These are phyloP conservation scores for Phalacrocorax carbo DNA, from an alignment of 2,113 vertebrate species.

Conservation along the genomic window DNA sequence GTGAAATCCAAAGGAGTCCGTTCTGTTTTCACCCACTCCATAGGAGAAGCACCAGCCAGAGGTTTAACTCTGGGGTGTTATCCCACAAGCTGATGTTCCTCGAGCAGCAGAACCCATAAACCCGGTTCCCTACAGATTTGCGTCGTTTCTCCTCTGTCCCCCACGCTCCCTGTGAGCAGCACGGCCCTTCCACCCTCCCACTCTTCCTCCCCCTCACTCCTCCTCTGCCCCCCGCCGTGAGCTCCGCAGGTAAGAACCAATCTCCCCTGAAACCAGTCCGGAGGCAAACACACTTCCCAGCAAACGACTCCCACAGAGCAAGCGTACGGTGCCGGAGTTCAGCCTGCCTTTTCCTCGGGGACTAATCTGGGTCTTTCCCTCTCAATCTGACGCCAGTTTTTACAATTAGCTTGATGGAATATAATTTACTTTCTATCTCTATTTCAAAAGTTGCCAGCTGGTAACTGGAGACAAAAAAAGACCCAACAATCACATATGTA, in stretches of 20 bases:
- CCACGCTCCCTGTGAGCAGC: not conserved
- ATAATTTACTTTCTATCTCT: not conserved
- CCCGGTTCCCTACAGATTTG: not conserved
- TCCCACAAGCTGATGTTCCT: not conserved
- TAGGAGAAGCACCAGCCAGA: not conserved
- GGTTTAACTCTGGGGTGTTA: not conserved
- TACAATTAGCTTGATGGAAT: not conserved
- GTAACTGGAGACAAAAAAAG: not conserved
- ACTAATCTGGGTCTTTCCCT: not conserved
- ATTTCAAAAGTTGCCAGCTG: not conserved
- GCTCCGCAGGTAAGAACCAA: not conserved
- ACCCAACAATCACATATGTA: not conserved
- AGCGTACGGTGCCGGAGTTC: rapidly evolving
- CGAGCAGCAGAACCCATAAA: not conserved
- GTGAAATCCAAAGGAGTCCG: not conserved
- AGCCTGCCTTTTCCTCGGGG: not conserved
- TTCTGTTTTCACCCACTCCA: not conserved
- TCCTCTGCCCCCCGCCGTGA: not conserved
- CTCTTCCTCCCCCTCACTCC: not conserved
- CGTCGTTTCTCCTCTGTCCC: not conserved
- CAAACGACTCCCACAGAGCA: not conserved
- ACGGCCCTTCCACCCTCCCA: not conserved
- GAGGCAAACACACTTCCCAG: not conserved
- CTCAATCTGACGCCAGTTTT: not conserved
- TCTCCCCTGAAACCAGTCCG: not conserved